Evolutionary conservation across 2,113 vertebrate species (phyloP).

Genomic region (Austrofundulus limnaeus): DNA sequence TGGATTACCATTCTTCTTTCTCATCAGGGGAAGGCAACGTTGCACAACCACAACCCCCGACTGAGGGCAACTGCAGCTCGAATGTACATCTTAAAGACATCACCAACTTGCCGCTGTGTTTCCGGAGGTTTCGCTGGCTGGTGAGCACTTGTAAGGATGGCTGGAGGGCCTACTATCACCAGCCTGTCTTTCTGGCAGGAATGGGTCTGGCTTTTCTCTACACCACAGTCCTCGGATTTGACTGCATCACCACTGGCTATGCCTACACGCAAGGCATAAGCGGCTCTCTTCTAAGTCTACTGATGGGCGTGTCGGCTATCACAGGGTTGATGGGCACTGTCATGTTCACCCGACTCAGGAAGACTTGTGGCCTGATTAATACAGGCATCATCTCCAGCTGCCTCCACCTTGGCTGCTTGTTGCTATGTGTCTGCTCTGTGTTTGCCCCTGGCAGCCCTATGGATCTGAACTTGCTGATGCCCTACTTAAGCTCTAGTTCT

Average conservation of each 20-base stretch:
- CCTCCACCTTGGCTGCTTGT: constrained; percentile 79
- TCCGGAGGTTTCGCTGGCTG: constrained; percentile 64
- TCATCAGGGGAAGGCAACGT: constrained; percentile 42
- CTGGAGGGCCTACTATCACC: constrained; percentile 79
- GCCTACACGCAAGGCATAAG: constrained; percentile 82
- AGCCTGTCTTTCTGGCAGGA: constrained; percentile 81
- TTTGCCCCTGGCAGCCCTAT: constrained; percentile 84
- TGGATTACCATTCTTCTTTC: constrained; percentile 34
- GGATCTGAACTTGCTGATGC: constrained; percentile 75
- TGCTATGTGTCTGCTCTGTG: constrained; percentile 81
- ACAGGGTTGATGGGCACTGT: constrained; percentile 80
- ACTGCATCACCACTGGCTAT: constrained; percentile 83
- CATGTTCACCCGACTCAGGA: constrained; percentile 81
- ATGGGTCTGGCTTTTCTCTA: constrained; percentile 84
- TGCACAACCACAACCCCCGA: constrained; percentile 35
- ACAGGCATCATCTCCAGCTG: constrained; percentile 81
- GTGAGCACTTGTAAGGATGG: constrained; percentile 74
- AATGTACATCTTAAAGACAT: constrained; percentile 55
- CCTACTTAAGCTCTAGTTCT: constrained; percentile 66
- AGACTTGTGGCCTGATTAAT: constrained; percentile 77
- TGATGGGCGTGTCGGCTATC: constrained; percentile 80
- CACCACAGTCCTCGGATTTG: constrained; percentile 82
- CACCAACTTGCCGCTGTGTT: constrained; percentile 58
- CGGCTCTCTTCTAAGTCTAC: constrained; percentile 83
- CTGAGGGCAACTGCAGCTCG: constrained; percentile 59